Percentiles rank a stretch among this genome's conserved stretches.
phyloP scores from a whole-genome alignment of 2,888 invertebrate species.

The Apamea anceps region DNA sequence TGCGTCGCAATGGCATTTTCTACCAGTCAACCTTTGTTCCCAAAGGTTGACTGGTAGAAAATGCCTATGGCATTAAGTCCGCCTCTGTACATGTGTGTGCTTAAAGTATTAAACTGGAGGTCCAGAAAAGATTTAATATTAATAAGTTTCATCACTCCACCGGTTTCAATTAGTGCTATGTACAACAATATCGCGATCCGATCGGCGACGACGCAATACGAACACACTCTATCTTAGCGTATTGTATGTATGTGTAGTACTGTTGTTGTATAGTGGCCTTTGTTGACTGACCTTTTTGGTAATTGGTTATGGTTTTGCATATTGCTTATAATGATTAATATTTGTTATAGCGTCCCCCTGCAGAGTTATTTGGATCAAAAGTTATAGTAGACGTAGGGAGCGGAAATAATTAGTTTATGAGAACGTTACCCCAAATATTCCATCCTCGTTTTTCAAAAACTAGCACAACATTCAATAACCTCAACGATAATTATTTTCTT shows the following conservation, averaged over 20 bases:
- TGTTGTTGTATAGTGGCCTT: conserved; percentile 12
- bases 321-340: neutral
- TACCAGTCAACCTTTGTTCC: too few relatives aligned
- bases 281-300: neutral
- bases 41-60: neutral
- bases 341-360: neutral
- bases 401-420: neutral
- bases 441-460: conserved; percentile 17
- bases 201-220: conserved; percentile 40
- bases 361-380: neutral
- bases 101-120: too few relatives aligned
- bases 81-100: too few relatives aligned
- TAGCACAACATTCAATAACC: conserved; percentile 52
- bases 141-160: conserved; percentile 12
- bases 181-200: conserved; percentile 52
- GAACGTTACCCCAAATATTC: neutral
- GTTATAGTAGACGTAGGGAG: neutral
- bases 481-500: conserved; percentile 26
- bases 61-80: neutral
- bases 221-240: conserved; percentile 4
- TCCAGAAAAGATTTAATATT: neutral
- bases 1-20: too few relatives aligned
- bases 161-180: conserved; percentile 49
- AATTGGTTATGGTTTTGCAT: neutral
- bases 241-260: conserved; percentile 29